Conservation (phyloP, 2,888 invertebrate species). For the Drosophila recens region DNA sequence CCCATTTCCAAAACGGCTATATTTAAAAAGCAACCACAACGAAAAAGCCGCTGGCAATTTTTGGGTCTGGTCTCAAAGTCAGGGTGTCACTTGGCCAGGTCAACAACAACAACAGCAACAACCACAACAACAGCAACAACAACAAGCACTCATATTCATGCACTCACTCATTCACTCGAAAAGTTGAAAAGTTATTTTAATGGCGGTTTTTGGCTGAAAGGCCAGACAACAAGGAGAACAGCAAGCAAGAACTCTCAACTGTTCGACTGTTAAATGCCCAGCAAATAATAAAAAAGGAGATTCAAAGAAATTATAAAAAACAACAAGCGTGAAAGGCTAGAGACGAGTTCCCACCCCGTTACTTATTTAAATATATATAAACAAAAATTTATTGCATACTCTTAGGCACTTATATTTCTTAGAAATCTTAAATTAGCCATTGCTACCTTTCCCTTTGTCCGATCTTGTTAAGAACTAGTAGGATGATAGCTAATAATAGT, state of each 20-base stretch:
- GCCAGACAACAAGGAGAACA: constrained; percentile 14
- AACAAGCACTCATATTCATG: neutral
- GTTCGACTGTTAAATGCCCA: neutral
- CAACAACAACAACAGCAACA: neutral
- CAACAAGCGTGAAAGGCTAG: too few species aligned
- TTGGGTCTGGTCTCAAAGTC: constrained; percentile 9
- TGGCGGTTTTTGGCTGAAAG: constrained; percentile 54
- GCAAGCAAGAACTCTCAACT: neutral
- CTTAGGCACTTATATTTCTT: too few species aligned
- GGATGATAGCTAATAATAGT: too few species aligned
- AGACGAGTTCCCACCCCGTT: too few species aligned
- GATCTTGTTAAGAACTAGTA: too few species aligned
- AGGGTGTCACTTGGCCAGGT: constrained; percentile 48
- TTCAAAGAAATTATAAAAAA: too few species aligned
- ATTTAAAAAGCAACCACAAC: constrained; percentile 55
- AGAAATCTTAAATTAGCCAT: too few species aligned
- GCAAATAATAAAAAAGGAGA: neutral
- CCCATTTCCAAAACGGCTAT: constrained; percentile 37
- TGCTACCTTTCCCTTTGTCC: too few species aligned
- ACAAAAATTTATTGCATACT: too few species aligned
- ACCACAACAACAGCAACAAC: neutral
- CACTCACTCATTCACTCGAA: constrained; percentile 12
- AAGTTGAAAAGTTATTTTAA: constrained; percentile 64
- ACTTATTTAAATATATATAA: too few species aligned
- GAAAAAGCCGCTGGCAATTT: constrained; percentile 27